phyloP scores from a whole-genome alignment of 2,797 vertebrate species.

The Premnoplex brunnescens region DNA sequence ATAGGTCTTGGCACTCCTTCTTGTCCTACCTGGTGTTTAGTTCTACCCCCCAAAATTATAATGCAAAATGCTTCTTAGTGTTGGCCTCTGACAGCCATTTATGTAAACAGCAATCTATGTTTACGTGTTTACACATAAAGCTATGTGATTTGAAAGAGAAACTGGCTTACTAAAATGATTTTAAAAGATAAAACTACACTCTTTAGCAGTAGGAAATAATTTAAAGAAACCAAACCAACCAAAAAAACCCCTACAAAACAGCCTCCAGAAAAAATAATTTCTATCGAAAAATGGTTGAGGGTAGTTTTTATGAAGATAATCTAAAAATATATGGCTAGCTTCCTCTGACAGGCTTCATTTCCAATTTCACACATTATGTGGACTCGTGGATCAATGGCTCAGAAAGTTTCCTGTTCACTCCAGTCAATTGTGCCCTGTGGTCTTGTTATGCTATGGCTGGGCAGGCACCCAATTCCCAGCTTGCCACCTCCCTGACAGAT shows the following conservation, averaged over 20 bases:
- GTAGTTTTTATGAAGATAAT: not conserved
- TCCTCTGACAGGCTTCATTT: slow-evolving; percentile 23
- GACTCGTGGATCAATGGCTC: slow-evolving; percentile 80
- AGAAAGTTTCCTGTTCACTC: slow-evolving; percentile 81
- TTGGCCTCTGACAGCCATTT: not conserved
- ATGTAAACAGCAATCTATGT: not conserved
- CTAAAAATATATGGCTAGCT: not conserved
- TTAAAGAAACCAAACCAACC: not conserved
- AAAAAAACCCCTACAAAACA: not conserved
- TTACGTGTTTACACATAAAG: not conserved
- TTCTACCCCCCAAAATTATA: not conserved
- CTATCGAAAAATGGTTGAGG: not conserved
- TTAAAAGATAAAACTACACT: not conserved
- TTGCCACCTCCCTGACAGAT: slow-evolving; percentile 65
- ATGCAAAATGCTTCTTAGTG: not conserved
- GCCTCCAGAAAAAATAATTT: not conserved
- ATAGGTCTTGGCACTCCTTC: not conserved
- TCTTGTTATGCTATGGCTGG: slow-evolving; percentile 73
- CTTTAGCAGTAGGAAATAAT: not conserved
- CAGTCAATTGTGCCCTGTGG: slow-evolving; percentile 80
- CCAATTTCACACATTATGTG: slow-evolving; percentile 1
- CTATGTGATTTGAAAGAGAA: not conserved
- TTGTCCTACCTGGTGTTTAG: not conserved
- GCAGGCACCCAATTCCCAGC: slow-evolving; percentile 86
- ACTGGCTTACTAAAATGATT: not conserved